Base-by-base conservation (phyloP, 1,140 invertebrate species). In the Eciton burchellii region DNA sequence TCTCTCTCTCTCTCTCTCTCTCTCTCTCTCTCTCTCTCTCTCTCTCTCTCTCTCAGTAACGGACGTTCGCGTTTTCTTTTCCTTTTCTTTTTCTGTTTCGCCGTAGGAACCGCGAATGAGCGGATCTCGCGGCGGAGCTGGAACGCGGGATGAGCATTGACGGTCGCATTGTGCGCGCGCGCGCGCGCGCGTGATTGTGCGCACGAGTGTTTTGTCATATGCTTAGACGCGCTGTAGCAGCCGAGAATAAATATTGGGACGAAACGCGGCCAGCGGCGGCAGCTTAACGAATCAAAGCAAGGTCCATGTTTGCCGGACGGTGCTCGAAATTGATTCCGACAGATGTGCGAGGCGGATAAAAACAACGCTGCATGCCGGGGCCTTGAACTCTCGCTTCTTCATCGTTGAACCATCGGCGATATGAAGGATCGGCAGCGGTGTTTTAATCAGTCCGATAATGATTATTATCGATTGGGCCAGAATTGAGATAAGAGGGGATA, bases 201-300 rank as follows among this genome's bases (percentile, higher is more conserved):
- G 68, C 66, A 73, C 26, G 81, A 87, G 81, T 86, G 84, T 83
- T 86, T 87, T 84, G 66, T 68, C 82, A 47, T 87, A 83, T 86
- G 82, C 85, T 56, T 57, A 79, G 47, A 70, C 35, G 26, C 54
- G 54, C 26, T 47, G 45, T n/a, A 9, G 29, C 16, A 49, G 5
- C 14, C 35, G n/a, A 70, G 24, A 79, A 79, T 68, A 79, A 79
- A 70, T 79, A 79, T 79, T 49, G 63, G 63, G 70, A 68, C 56
- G 56, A 79, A 77, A 57, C 45, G 41, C 41, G 62, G n/a, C 49
- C 47, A 56, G 54, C 59, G 54, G 21, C 47, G 59, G 74, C 35
- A 74, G 65, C 56, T 72, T 82, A 68, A 76, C 43, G 49, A 79
- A 79, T 79, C 74, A 79, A 79, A 79, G 63, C 49, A 12, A 35